A percentile compares a stretch with the other conserved stretches of the same genome.
These are phyloP conservation scores for Cosmopolites sordidus DNA, from an alignment of 2,888 invertebrate species.

Conservation along the genomic window DNA sequence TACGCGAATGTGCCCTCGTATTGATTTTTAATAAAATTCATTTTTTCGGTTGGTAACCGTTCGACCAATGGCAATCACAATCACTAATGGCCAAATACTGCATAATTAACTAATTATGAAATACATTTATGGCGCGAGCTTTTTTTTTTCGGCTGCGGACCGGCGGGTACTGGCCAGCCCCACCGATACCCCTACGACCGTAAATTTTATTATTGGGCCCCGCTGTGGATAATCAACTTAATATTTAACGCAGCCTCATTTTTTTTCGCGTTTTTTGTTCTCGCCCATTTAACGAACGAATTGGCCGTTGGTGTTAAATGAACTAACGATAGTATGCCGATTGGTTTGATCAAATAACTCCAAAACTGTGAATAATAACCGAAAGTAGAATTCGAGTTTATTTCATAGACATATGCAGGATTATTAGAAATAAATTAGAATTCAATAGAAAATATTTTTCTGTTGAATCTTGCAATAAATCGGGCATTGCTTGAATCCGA, in stretches of 20 bases:
- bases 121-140: conserved; percentile 42
- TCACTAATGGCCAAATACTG: conserved; percentile 48
- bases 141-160: conserved; percentile 35
- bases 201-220: conserved; percentile 37
- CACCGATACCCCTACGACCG: conserved; percentile 13
- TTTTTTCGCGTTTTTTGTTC: not conserved
- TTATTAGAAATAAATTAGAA: too few relatives aligned
- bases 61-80: conserved; percentile 48
- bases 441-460: too few relatives aligned
- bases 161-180: not conserved
- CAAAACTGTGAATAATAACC: too few relatives aligned
- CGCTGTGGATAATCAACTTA: conserved; percentile 31
- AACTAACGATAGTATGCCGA: not conserved
- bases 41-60: conserved; percentile 50
- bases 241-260: conserved; percentile 30
- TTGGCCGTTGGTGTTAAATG: not conserved
- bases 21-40: conserved; percentile 52
- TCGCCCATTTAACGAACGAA: not conserved
- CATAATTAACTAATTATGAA: conserved; percentile 50
- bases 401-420: too few relatives aligned
- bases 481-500: too few relatives aligned
- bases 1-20: conserved; percentile 49
- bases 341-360: too few relatives aligned
- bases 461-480: too few relatives aligned
- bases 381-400: too few relatives aligned